phyloP scores from a whole-genome alignment of 2,113 vertebrate genomes.

The Heteronetta atricapilla region DNA sequence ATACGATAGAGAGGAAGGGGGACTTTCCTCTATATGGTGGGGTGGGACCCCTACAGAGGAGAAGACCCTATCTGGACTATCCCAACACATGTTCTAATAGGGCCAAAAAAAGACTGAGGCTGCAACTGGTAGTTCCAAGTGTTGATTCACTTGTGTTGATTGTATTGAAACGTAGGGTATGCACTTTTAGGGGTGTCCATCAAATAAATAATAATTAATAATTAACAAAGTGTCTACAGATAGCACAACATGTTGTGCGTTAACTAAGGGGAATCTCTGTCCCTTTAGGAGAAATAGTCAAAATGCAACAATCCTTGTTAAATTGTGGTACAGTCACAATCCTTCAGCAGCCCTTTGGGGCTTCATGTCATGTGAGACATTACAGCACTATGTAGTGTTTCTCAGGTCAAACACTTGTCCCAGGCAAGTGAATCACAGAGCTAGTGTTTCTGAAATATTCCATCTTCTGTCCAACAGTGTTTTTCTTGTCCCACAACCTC shows the following conservation, averaged over 20 bases:
- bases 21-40: too few relatives aligned
- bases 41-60: not conserved
- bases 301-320: not conserved
- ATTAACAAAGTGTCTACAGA: not conserved
- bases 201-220: not conserved
- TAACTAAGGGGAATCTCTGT: not conserved
- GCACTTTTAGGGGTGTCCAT: not conserved
- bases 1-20: not conserved
- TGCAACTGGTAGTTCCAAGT: not conserved
- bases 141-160: not conserved
- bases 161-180: not conserved
- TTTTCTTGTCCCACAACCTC: not conserved
- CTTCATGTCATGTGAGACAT: not conserved
- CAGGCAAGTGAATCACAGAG: rapidly evolving
- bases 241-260: not conserved
- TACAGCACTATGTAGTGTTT: not conserved
- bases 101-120: not conserved
- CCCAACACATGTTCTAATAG: not conserved
- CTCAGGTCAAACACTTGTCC: not conserved
- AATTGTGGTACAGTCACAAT: not conserved
- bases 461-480: not conserved
- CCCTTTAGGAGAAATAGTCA: not conserved
- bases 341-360: not conserved
- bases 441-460: not conserved
- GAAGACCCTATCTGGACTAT: not conserved